phyloP scores from a whole-genome alignment of 2,888 invertebrate genomes.

The Drosophila neoperkinsi region DNA sequence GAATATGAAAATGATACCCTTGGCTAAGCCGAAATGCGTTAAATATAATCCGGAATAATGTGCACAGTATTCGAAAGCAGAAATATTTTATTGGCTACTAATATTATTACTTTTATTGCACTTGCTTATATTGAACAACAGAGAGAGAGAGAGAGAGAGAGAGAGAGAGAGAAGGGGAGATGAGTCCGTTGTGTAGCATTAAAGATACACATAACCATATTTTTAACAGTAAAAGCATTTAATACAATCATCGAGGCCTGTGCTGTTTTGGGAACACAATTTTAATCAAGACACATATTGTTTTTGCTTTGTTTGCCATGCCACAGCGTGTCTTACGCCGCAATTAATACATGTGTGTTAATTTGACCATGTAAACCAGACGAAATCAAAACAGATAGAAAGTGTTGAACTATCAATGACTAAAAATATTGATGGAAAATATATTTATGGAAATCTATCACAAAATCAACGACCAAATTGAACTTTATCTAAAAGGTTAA shows the following conservation, averaged over 20 bases:
- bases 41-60: constrained; percentile 45
- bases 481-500: constrained; percentile 71
- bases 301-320: constrained; percentile 16
- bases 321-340: constrained; percentile 12
- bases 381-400: constrained; percentile 43
- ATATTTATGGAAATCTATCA: constrained; percentile 36
- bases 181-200: constrained; percentile 18
- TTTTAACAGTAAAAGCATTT: constrained; percentile 17
- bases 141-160: neutral
- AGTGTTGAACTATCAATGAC: constrained; percentile 56
- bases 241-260: constrained; percentile 23
- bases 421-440: constrained; percentile 29
- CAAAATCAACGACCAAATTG: constrained; percentile 61
- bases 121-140: constrained; percentile 5
- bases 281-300: constrained; percentile 39
- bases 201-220: constrained; percentile 14
- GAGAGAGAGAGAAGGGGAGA: neutral
- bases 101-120: constrained; percentile 38
- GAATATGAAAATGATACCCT: constrained; percentile 60
- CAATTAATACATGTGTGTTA: constrained; percentile 44
- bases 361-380: constrained; percentile 55
- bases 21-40: constrained; percentile 18
- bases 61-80: constrained; percentile 12
- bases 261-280: constrained; percentile 31
- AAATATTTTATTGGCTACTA: constrained; percentile 46